Evolutionary conservation across 1,140 invertebrate genomes (phyloP), one percentile per base, ranked within the genome.

Genomic region (Tachypleus tridentatus): DNA sequence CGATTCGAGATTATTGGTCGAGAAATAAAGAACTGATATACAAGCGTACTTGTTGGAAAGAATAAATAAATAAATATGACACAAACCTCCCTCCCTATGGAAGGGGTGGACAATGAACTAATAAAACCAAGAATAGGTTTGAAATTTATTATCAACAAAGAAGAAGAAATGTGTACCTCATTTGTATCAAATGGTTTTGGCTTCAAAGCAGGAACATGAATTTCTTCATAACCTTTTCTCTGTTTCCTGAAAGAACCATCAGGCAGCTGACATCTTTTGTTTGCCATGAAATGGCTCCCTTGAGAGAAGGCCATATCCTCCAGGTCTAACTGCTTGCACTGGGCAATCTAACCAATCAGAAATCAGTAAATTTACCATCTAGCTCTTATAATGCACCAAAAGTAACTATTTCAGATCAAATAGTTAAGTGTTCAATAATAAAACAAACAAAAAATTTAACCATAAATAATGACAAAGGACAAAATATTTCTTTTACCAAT

Each of bases 251-350:
- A 97, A 7, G 94, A 97, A 0, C 97, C 97, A 72, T 98, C 93
- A 1, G 97, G 97, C 59, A 99, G 78, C 74, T 96, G 89, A 77
- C 97, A 99, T 54, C 89, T 82, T 78, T 98, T 98, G 75, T 98
- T 99, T 0, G 95, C 92, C 95, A 99, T 99, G 73, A 98, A 93
- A 80, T 99, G 97, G 54, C 93, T 93, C 2, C 97, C 97, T 73
- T 96, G 91, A 0, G 85, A 80, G 77, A 99, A 99, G n/a, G 87
- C 81, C 63, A 99, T 76, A 74, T 98, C 93, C 70, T 98, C 94
- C n/a, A 99, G 79, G 77, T 98, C 94, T 11, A 99, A 79, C 4
- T 91, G 74, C 74, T 91, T 69, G 60, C 65, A 70, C 57, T 71
- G 67, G 50, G 54, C 50, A 48, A 69, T 7, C 29, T 29, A 29